Conservation (phyloP, 2,113 vertebrate genomes). For the Tragulus kanchil region DNA sequence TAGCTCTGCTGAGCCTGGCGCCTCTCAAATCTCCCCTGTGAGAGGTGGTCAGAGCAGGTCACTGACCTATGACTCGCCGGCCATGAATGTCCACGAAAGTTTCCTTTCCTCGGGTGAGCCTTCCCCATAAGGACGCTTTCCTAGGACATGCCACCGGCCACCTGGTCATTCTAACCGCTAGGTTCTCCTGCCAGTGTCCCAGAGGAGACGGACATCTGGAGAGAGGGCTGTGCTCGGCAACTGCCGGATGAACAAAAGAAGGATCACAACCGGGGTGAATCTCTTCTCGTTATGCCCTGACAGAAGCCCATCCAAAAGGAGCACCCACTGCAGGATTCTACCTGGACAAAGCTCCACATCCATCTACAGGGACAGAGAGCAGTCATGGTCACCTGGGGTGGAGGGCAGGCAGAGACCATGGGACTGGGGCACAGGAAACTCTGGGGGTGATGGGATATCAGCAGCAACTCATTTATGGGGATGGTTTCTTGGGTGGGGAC, state of each 20-base stretch:
- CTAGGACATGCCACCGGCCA: not conserved
- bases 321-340: accelerated
- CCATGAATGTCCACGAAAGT: not conserved
- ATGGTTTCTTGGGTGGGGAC: accelerated
- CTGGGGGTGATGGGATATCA: accelerated
- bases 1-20: too few species aligned
- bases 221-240: not conserved
- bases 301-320: not conserved
- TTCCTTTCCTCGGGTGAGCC: not conserved
- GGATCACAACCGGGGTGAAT: not conserved
- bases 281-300: not conserved
- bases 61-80: not conserved
- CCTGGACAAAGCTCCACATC: not conserved
- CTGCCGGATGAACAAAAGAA: not conserved
- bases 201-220: not conserved
- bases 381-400: not conserved
- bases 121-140: not conserved
- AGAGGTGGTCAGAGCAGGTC: not conserved
- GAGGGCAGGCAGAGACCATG: not conserved
- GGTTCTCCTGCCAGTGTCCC: too few species aligned
- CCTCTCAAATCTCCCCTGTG: not conserved
- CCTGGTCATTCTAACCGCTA: not conserved
- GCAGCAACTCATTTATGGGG: not conserved
- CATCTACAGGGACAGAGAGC: not conserved
- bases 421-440: not conserved